Conservation (phyloP, 1,140 invertebrate species). For the Leptinotarsa texana region DNA sequence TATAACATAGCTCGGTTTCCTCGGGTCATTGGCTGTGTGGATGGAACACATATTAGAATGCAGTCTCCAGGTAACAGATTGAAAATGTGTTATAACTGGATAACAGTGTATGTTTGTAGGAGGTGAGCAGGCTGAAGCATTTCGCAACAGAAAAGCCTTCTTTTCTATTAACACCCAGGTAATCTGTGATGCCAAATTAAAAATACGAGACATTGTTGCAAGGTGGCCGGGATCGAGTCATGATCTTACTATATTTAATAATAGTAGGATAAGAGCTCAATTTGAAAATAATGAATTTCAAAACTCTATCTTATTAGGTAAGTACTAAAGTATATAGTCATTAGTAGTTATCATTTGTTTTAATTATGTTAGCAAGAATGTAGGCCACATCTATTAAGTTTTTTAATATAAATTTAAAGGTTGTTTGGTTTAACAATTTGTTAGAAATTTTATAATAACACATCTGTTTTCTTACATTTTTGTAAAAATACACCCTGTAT, state of each 20-base stretch:
- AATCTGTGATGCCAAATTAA: conserved; percentile 43
- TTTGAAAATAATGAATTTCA: conserved; percentile 22
- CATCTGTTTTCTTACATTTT: background rate
- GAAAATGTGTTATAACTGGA: conserved; percentile 8
- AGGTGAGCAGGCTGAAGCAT: conserved; percentile 48
- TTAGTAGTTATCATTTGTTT: background rate
- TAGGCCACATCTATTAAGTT: background rate
- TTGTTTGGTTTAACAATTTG: conserved; percentile 18
- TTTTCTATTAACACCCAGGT: conserved; percentile 55
- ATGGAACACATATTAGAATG: conserved; percentile 40
- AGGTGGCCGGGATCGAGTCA: conserved; percentile 52
- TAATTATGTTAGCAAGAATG: background rate
- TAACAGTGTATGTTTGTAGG: conserved; percentile 27
- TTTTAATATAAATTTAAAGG: conserved; percentile 4
- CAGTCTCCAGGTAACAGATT: conserved; percentile 29
- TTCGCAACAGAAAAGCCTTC: conserved; percentile 53
- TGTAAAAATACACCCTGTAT: background rate
- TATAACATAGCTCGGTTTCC: conserved; percentile 28
- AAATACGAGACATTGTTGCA: conserved; percentile 51
- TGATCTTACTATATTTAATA: conserved; percentile 51
- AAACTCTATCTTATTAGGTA: conserved; percentile 20
- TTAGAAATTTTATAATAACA: conserved; percentile 11
- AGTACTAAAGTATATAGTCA: background rate
- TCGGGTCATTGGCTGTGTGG: conserved; percentile 31
- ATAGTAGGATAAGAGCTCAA: conserved; percentile 29